A percentile compares a stretch with the other conserved stretches of the same genome.
Evolutionary conservation across 53 echinoderm and acorn worm species (phyloP).

Genomic region (Actinopyga echinites): DNA sequence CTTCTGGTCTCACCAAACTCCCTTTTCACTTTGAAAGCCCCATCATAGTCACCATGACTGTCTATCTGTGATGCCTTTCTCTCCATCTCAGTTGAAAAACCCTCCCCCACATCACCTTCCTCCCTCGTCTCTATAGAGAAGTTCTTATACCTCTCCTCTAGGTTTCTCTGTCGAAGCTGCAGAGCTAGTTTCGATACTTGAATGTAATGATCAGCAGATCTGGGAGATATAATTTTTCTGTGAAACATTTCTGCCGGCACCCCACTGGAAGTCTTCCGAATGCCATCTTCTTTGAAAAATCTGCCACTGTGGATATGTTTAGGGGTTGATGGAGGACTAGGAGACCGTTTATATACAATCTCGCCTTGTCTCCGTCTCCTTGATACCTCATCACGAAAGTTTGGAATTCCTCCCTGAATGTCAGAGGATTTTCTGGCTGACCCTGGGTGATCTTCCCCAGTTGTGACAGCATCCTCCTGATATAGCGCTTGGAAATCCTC

Average conservation of each 20-base stretch:
- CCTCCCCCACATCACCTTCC: no score
- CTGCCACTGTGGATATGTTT: neutral
- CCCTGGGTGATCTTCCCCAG: neutral
- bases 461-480: neutral
- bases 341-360: neutral
- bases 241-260: conserved; percentile 32
- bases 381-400: neutral
- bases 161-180: conserved; percentile 37
- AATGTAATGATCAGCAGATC: conserved; percentile 60
- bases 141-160: neutral
- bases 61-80: no score
- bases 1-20: no score
- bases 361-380: neutral
- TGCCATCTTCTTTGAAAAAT: neutral
- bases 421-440: conserved; percentile 7
- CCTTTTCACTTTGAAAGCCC: no score
- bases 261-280: neutral
- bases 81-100: no score
- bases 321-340: neutral
- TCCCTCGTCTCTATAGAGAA: no score
- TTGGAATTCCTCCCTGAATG: neutral
- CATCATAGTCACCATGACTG: no score
- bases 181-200: conserved; percentile 70
- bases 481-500: conserved; percentile 39
- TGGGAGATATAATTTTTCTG: conserved; percentile 46